Conservation (phyloP, 30 jellyfish, hydroid and myxozoan genomes). For the Euphysa ruthae region DNA sequence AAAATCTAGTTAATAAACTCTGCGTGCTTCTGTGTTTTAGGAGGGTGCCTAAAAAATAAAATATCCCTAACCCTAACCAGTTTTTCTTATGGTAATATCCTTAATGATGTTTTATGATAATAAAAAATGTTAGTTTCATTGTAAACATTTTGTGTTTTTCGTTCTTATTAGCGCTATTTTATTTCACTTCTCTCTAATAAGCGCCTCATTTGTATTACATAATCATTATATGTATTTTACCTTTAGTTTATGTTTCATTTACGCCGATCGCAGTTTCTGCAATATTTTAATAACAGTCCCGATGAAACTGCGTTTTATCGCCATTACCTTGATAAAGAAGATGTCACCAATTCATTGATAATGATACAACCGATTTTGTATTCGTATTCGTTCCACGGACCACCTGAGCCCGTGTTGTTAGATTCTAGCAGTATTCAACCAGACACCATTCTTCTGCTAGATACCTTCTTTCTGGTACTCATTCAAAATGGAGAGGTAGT, state of each 20-base stretch:
- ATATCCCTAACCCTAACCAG: too few species aligned
- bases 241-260: conserved; percentile 95
- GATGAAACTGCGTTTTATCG: conserved; percentile 95
- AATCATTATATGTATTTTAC: background rate
- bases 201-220: background rate
- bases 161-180: too few species aligned
- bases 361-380: conserved; percentile 96
- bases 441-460: conserved; percentile 72
- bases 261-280: conserved; percentile 94
- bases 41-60: too few species aligned
- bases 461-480: conserved; percentile 77
- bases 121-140: too few species aligned
- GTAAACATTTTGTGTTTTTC: too few species aligned
- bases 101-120: too few species aligned
- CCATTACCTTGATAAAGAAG: conserved; percentile 80
- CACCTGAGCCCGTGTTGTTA: conserved; percentile 96
- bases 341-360: conserved; percentile 87
- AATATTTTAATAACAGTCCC: conserved; percentile 96
- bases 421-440: conserved; percentile 90
- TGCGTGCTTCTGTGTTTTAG: too few species aligned
- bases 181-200: too few species aligned
- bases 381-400: conserved; percentile 92
- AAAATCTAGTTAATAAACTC: too few species aligned
- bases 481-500: conserved; percentile 92
- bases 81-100: too few species aligned